Evolutionary conservation across 1,140 invertebrate genomes (phyloP).

Genomic region (Littorina saxatilis): DNA sequence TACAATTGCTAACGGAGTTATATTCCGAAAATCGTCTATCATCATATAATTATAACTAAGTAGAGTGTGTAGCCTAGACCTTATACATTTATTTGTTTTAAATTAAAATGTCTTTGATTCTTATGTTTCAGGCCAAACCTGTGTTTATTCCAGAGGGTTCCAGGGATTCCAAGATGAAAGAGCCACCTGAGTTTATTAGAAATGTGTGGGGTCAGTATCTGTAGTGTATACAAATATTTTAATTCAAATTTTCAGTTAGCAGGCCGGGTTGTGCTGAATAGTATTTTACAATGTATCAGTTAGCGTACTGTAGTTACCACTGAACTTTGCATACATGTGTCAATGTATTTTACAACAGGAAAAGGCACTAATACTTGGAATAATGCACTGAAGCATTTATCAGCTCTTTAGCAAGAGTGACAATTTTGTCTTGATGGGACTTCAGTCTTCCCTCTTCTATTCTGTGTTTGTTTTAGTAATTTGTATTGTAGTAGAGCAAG

Average conservation of each 20-base stretch:
- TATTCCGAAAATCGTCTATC: neutral
- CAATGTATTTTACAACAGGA: neutral
- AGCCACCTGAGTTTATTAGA: conserved; percentile 94
- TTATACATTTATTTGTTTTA: neutral
- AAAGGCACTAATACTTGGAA: neutral
- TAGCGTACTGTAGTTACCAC: neutral
- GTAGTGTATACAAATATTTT: neutral
- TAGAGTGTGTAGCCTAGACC: neutral
- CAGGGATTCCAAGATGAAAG: conserved; percentile 84
- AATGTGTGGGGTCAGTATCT: conserved; percentile 79
- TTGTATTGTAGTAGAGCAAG: no score
- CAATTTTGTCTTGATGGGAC: neutral
- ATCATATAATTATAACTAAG: neutral
- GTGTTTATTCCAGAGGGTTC: conserved; percentile 89
- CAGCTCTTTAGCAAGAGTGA: neutral
- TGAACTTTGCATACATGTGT: neutral
- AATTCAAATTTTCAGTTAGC: neutral
- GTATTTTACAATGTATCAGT: neutral
- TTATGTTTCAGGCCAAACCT: conserved; percentile 84
- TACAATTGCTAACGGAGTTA: neutral
- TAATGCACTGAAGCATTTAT: neutral
- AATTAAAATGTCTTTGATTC: neutral
- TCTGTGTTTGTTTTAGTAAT: no score
- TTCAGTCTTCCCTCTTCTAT: no score
- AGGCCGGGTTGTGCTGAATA: no score